phyloP scores from a whole-genome alignment of 2,113 vertebrate genomes.

The Prolemur simus region DNA sequence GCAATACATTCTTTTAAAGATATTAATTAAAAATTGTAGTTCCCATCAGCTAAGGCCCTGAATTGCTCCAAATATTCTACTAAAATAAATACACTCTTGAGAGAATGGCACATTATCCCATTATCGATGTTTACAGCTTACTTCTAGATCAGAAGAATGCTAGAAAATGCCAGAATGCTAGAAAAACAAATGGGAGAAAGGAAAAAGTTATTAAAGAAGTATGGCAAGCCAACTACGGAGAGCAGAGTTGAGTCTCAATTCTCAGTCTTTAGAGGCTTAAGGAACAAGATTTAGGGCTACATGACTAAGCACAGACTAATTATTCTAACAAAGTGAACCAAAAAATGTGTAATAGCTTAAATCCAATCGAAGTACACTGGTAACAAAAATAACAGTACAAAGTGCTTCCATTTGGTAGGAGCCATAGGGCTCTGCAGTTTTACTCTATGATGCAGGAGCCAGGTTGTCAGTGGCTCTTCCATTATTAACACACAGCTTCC shows the following conservation, averaged over 20 bases:
- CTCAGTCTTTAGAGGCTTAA: background rate
- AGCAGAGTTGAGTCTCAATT: background rate
- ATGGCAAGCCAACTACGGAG: background rate
- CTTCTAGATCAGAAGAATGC: background rate
- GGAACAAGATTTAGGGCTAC: background rate
- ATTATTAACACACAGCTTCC: background rate
- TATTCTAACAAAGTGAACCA: background rate
- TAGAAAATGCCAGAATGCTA: background rate
- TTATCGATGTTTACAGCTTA: background rate
- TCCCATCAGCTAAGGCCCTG: background rate
- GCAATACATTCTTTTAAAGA: conserved; percentile 26
- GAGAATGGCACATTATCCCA: background rate
- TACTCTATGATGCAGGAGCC: background rate
- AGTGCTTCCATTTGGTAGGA: background rate
- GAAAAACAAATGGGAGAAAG: background rate
- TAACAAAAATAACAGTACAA: background rate
- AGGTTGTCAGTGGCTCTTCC: background rate
- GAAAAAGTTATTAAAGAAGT: background rate
- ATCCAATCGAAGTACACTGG: background rate
- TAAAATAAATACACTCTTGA: background rate
- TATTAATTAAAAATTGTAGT: conserved; percentile 36
- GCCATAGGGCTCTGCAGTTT: too few species aligned
- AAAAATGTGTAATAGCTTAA: background rate
- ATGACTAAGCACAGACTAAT: background rate
- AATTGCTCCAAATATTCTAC: background rate